Conservation (phyloP, 92 coral and sea anemone genomes). For the Heliopora coerulea region DNA sequence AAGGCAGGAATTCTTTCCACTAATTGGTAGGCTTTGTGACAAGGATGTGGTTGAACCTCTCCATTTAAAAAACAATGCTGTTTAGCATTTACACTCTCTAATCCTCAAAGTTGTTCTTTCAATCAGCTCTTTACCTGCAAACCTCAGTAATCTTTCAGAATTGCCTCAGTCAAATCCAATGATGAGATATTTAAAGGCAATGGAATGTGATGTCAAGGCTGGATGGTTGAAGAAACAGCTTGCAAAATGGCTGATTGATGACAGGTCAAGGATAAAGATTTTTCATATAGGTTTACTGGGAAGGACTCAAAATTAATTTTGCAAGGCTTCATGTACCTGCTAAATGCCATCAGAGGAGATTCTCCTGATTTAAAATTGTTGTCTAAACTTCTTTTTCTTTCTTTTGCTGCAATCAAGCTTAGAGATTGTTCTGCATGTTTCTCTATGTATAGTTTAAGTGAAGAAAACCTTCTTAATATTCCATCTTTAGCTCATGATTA, state of each 20-base stretch:
- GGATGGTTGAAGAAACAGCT: conserved; percentile 44
- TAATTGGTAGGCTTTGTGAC: conserved; percentile 17
- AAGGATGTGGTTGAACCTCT: conserved; percentile 51
- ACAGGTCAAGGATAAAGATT: conserved; percentile 45
- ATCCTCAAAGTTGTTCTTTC: conserved; percentile 34
- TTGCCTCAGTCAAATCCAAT: conserved; percentile 45
- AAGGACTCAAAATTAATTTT: conserved; percentile 46
- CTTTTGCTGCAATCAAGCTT: conserved; percentile 45
- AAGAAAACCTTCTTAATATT: conserved; percentile 24
- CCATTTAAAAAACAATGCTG: conserved; percentile 48
- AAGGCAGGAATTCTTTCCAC: conserved; percentile 32
- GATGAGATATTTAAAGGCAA: conserved; percentile 47
- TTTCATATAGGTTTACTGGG: conserved; percentile 51
- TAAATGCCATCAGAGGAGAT: conserved; percentile 49
- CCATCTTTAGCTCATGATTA: conserved; percentile 34
- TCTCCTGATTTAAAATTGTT: conserved; percentile 32
- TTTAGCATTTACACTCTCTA: conserved; percentile 37
- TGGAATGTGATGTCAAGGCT: conserved; percentile 34
- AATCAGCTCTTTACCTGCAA: conserved; percentile 44
- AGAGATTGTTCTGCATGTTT: conserved; percentile 46
- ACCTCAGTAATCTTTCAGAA: conserved; percentile 44
- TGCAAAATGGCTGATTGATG: conserved; percentile 50
- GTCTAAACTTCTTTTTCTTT: conserved; percentile 37
- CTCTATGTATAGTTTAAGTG: conserved; percentile 45
- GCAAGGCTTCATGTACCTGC: conserved; percentile 50